Percentiles rank a stretch among this genome's conserved stretches.
These are phyloP conservation scores for Eledona agricola DNA, from an alignment of 2,888 invertebrate species.

Conservation along the genomic window DNA sequence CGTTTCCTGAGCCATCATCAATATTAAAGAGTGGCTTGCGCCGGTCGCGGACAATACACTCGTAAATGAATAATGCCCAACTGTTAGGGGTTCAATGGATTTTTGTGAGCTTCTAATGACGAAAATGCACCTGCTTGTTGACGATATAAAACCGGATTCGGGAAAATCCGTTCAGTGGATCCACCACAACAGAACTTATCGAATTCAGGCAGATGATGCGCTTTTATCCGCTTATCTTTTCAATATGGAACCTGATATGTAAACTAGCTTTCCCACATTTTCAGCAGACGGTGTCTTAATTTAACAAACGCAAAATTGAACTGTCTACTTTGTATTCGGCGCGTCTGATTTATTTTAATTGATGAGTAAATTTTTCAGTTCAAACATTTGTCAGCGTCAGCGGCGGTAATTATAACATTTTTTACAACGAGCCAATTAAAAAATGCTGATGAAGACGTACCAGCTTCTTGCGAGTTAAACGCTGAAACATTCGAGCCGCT, in stretches of 20 bases:
- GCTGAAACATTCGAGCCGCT: too few species aligned
- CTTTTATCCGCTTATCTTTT: conserved; percentile 28
- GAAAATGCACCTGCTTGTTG: conserved; percentile 1
- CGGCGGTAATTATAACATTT: too few species aligned
- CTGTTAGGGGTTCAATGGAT: conserved; percentile 22
- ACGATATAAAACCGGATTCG: conserved; percentile 9
- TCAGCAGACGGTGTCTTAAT: too few species aligned
- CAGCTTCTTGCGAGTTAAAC: too few species aligned
- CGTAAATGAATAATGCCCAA: conserved; percentile 28
- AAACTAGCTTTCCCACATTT: too few species aligned
- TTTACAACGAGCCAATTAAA: too few species aligned
- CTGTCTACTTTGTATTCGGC: too few species aligned
- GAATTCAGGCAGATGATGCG: conserved; percentile 25
- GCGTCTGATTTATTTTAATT: too few species aligned
- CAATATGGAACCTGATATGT: conserved; percentile 19
- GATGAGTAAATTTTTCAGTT: too few species aligned
- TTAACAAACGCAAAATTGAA: too few species aligned
- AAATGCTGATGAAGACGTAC: too few species aligned
- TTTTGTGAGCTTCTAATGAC: neutral
- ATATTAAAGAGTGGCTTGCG: conserved; percentile 31
- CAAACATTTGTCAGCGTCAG: too few species aligned
- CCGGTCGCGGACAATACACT: conserved; percentile 14
- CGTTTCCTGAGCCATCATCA: conserved; percentile 30
- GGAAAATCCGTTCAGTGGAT: conserved; percentile 9
- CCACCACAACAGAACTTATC: conserved; percentile 26